Base-by-base conservation (phyloP, 2,888 invertebrate species). In the Platycheirus rosarum region DNA sequence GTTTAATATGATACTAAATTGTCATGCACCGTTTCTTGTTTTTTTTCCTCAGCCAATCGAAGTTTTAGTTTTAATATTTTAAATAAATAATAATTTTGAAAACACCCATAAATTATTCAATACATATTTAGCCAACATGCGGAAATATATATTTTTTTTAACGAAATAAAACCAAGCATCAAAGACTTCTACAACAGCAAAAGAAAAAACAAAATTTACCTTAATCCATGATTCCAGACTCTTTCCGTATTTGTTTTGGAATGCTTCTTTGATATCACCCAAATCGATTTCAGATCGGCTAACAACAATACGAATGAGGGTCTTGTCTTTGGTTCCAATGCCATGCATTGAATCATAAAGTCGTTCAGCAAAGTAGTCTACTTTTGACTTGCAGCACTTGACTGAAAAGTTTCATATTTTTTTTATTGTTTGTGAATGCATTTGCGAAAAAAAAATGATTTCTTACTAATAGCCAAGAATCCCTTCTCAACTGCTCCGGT, bases 301-400 rank as follows among this genome's bases (percentile, higher is more conserved):
- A 68, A 97, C 97, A 85, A 97, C 91, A 87, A 98, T 96, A 89
- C 98, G 95, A 88, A 98, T 97, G 86, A 98, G 92, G 77, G 97
- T 96, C 89, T 95, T 95, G 90, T 98, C 97, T 88, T 96, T 97
- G 84, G 98, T 98, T 29, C 93, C 91, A 87, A 97, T 87, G 49
- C 98, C 98, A 90, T 95, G 95, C 97, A 98, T 97, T 85, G 96
- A 94, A 84, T 96, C 94, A 90, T 97, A 94, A 44, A 98, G 92
- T 86, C 97, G 94, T 90, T 97, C 96, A 40, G 98, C 97, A 90
- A 97, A 98, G 92, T 95, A 98, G 53, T 95, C 95, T 55, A 97
- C 95, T 91, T 96, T 96, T 89, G 97, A 97, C 91, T 95, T 96
- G 29, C 96, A 96, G 90, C 96, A 96, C 91, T 96, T 96, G 8